Conservation (phyloP, 2,113 vertebrate species). For the Myiagra hebetior region DNA sequence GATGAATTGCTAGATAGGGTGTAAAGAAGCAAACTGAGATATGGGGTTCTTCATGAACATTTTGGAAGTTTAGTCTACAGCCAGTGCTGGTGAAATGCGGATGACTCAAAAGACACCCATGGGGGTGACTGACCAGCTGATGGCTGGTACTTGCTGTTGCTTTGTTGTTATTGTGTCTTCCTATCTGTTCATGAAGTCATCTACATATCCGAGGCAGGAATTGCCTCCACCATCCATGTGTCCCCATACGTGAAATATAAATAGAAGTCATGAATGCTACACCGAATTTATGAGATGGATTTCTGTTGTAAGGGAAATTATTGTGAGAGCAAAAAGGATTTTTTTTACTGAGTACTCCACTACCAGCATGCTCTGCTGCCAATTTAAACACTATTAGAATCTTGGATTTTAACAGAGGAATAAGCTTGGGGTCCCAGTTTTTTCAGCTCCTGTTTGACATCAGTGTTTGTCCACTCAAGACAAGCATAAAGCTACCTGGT, state of each 20-base stretch:
- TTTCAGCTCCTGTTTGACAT: not conserved
- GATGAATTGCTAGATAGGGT: not conserved
- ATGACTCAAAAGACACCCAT: not conserved
- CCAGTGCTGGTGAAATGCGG: not conserved
- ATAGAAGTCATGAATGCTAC: not conserved
- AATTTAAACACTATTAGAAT: not conserved
- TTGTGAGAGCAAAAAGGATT: not conserved
- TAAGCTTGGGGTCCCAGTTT: not conserved
- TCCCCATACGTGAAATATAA: not conserved
- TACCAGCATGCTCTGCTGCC: not conserved
- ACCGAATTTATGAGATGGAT: not conserved
- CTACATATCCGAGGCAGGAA: not conserved
- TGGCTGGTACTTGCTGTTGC: not conserved
- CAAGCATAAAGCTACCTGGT: not conserved
- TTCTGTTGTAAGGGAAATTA: not conserved
- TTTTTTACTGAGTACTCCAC: not conserved
- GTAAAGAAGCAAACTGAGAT: not conserved
- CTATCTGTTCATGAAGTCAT: not conserved
- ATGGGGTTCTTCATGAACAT: not conserved
- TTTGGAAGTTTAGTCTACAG: not conserved
- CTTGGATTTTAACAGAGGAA: not conserved
- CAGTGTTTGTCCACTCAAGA: not conserved
- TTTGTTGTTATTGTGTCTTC: not conserved
- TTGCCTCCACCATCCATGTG: not conserved
- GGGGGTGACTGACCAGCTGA: not conserved